Percentiles rank a stretch among this genome's conserved stretches.
Evolutionary conservation across 2,888 invertebrate species (phyloP).

Genomic region (Dicroscelio sp.): DNA sequence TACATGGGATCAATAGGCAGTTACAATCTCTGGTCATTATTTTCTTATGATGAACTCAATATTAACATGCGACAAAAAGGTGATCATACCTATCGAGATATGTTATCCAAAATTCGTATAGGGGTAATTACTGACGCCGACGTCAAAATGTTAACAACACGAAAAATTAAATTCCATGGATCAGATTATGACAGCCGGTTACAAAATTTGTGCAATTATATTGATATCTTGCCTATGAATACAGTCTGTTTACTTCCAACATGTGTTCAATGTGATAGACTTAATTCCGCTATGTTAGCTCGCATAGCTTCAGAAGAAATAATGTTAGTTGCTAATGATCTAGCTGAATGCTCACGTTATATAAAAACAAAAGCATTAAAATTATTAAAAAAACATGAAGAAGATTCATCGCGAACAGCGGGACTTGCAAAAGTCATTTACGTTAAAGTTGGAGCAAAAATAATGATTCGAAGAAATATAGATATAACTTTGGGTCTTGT

Average conservation of each 20-base stretch:
- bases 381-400: slow-evolving; percentile 65
- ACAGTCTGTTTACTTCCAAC: slow-evolving; percentile 86
- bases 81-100: too few species aligned
- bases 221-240: slow-evolving; percentile 71
- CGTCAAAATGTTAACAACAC: slow-evolving; percentile 33
- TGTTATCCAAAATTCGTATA: too few species aligned
- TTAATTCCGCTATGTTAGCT: slow-evolving; percentile 54
- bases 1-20: slow-evolving; percentile 22
- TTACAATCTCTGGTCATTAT: slow-evolving; percentile 1
- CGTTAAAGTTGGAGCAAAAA: too few species aligned
- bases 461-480: too few species aligned
- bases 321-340: background rate
- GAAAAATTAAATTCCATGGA: slow-evolving; percentile 10
- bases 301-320: slow-evolving; percentile 66
- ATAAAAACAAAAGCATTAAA: slow-evolving; percentile 73
- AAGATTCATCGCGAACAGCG: too few species aligned
- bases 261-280: too few species aligned
- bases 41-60: too few species aligned
- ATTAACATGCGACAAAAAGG: too few species aligned
- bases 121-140: too few species aligned
- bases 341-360: background rate
- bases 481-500: too few species aligned
- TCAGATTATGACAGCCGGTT: background rate
- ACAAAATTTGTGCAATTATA: too few species aligned
- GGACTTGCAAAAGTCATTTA: too few species aligned